Conservation (phyloP, 2,888 invertebrate genomes). For the Sympetrum striolatum region DNA sequence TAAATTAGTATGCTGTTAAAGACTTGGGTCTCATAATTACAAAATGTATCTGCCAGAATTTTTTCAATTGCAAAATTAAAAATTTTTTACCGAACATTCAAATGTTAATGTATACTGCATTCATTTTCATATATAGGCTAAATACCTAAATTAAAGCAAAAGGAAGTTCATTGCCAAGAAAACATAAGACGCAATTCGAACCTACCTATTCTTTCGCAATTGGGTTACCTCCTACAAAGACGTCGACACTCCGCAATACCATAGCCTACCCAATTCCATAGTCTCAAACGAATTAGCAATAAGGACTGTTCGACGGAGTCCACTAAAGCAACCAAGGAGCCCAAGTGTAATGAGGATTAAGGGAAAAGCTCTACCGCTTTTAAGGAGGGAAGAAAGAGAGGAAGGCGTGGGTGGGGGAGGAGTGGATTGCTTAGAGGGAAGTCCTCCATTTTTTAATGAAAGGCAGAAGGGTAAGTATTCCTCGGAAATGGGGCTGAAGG, state of each 20-base stretch:
- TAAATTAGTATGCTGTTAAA: too few species aligned
- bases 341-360: conserved; percentile 30
- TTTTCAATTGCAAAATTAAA: too few species aligned
- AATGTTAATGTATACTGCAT: too few species aligned
- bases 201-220: too few species aligned
- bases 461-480: conserved; percentile 8
- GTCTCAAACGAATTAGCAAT: not conserved
- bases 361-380: not conserved
- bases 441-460: conserved; percentile 25
- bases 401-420: not conserved
- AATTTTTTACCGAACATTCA: too few species aligned
- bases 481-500: not conserved
- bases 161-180: too few species aligned
- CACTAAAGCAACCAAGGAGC: conserved; percentile 2
- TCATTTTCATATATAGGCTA: too few species aligned
- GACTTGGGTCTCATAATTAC: too few species aligned
- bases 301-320: not conserved
- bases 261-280: not conserved
- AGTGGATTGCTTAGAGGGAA: not conserved
- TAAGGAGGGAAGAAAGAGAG: not conserved
- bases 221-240: not conserved
- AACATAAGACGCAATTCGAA: too few species aligned
- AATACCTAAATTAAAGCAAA: too few species aligned
- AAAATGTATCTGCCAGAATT: too few species aligned
- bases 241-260: not conserved